Percentiles rank a stretch among this genome's conserved stretches.
Evolutionary conservation across 2,113 vertebrate genomes (phyloP).

Genomic region (Ceyx margarethae): DNA sequence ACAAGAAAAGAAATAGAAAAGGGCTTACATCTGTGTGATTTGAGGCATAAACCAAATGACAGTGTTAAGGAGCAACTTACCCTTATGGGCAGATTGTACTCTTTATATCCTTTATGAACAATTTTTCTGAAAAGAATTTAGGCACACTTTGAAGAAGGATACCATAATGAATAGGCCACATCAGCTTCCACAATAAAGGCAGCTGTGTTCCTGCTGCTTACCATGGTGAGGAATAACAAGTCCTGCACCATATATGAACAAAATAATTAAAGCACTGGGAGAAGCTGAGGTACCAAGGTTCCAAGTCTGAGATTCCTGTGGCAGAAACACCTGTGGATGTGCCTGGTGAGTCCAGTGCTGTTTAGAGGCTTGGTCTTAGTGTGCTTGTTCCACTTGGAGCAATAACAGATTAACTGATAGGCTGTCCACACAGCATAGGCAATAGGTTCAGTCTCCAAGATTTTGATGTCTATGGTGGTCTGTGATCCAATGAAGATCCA

Average conservation of each 20-base stretch:
- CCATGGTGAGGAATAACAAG: neutral
- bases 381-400: accelerated
- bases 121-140: neutral
- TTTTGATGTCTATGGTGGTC: neutral
- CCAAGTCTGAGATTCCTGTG: neutral
- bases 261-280: neutral
- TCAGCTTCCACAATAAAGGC: neutral
- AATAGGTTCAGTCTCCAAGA: neutral
- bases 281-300: neutral
- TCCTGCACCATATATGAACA: neutral
- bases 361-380: neutral
- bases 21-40: neutral
- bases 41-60: neutral
- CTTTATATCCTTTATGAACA: neutral
- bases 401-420: neutral
- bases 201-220: neutral
- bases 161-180: neutral
- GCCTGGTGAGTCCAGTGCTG: neutral
- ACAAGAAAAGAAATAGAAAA: neutral
- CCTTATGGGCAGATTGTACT: neutral
- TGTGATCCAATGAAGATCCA: neutral
- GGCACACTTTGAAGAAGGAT: neutral
- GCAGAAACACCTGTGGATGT: neutral
- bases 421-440: accelerated
- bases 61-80: neutral